These are phyloP conservation scores for Brachionus angularis DNA, from an alignment of 1,140 invertebrate genomes.

Conservation along the genomic window DNA sequence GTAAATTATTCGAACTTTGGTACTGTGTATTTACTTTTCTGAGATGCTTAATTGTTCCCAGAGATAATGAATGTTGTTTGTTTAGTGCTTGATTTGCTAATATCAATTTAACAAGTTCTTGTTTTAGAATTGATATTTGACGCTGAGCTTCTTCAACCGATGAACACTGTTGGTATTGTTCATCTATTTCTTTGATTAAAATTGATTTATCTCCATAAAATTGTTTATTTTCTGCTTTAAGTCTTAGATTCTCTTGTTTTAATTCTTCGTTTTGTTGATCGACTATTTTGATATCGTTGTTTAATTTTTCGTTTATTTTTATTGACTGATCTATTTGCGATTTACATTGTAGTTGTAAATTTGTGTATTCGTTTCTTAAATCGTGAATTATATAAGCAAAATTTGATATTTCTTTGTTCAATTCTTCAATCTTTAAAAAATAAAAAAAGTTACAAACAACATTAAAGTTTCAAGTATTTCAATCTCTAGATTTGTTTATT, in stretches of 20 bases:
- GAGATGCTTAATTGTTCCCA: slow-evolving; percentile 23
- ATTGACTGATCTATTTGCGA: slow-evolving; percentile 14
- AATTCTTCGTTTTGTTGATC: background rate
- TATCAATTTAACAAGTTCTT: slow-evolving; percentile 47
- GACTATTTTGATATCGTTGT: slow-evolving; percentile 9
- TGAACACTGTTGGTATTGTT: slow-evolving; percentile 7
- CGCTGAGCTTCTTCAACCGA: slow-evolving; percentile 23
- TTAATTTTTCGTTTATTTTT: slow-evolving; percentile 12
- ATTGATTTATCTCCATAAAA: slow-evolving; percentile 29
- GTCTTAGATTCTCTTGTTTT: slow-evolving; percentile 30
- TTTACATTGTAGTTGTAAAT: background rate
- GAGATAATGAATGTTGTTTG: slow-evolving; percentile 20
- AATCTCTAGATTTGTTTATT: background rate
- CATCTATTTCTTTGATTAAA: slow-evolving; percentile 18
- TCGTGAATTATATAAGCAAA: slow-evolving; percentile 3
- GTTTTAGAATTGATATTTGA: slow-evolving; percentile 47
- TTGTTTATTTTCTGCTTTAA: slow-evolving; percentile 40
- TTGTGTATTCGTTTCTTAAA: slow-evolving; percentile 11
- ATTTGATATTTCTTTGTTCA: slow-evolving; percentile 10
- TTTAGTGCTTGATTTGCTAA: slow-evolving; percentile 12
- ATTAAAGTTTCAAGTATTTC: background rate
- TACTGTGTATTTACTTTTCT: slow-evolving; percentile 18
- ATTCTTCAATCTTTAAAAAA: slow-evolving; percentile 22
- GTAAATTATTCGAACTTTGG: background rate
- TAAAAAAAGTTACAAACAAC: too few relatives aligned